Percentiles rank a stretch among this genome's conserved stretches.
Evolutionary conservation across 2,888 invertebrate species (phyloP).

Genomic region (Temnothorax ravouxi): DNA sequence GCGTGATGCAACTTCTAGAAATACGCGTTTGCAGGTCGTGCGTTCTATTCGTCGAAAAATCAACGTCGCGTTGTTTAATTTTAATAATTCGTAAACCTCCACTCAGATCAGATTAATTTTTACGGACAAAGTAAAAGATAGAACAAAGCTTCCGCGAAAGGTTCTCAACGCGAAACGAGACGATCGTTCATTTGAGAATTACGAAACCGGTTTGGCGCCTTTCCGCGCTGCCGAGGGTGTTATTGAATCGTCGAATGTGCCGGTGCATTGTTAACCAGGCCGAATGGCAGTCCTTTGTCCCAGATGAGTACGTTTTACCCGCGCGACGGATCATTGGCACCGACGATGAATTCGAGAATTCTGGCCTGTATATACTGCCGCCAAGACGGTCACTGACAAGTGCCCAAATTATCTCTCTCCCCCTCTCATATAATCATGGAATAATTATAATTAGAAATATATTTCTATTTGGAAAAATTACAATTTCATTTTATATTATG

Average conservation of each 20-base stretch:
- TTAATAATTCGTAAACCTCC: constrained; percentile 14
- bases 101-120: background rate
- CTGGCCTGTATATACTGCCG: constrained; percentile 38
- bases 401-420: background rate
- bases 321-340: constrained; percentile 59
- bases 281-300: constrained; percentile 66
- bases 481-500: background rate
- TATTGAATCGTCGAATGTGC: constrained; percentile 63
- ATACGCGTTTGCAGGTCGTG: background rate
- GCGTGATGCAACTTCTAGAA: constrained; percentile 19
- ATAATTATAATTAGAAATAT: background rate
- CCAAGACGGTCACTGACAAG: constrained; percentile 52
- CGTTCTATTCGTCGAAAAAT: background rate
- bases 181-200: constrained; percentile 70
- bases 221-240: constrained; percentile 47
- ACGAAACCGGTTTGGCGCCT: constrained; percentile 68
- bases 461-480: background rate
- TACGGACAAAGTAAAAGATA: background rate
- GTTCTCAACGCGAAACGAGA: constrained; percentile 18
- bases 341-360: constrained; percentile 52
- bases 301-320: constrained; percentile 61
- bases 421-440: background rate
- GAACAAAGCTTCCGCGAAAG: constrained; percentile 45
- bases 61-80: background rate
- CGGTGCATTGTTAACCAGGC: constrained; percentile 62